A percentile compares a stretch with the other conserved stretches of the same genome.
Conservation (phyloP, 2,797 vertebrate species). For the Denticeps clupeoides region DNA sequence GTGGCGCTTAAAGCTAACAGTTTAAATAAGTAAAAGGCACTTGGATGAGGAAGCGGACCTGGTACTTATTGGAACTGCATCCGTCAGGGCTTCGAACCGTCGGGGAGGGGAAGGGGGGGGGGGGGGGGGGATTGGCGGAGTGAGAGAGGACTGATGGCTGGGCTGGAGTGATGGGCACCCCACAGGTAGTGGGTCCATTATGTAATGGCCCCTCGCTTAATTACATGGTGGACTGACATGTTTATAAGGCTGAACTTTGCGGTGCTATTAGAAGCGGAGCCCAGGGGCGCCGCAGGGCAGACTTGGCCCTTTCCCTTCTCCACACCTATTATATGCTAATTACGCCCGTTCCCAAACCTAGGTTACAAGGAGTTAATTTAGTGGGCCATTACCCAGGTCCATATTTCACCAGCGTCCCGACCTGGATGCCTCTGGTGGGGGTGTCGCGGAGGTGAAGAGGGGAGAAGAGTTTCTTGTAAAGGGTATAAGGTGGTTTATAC, state of each 20-base stretch:
- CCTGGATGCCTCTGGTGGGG: slow-evolving; percentile 37
- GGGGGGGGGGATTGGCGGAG: background rate
- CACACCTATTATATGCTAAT: slow-evolving; percentile 90
- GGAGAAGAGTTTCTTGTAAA: slow-evolving; percentile 38
- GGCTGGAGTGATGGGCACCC: slow-evolving; percentile 68
- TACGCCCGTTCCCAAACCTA: slow-evolving; percentile 79
- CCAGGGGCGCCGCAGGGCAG: slow-evolving; percentile 71
- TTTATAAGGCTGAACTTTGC: slow-evolving; percentile 99
- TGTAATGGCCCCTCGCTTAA: slow-evolving; percentile 83
- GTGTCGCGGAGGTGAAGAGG: slow-evolving; percentile 9
- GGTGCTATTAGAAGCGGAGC: slow-evolving; percentile 79
- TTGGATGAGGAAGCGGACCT: slow-evolving; percentile 53
- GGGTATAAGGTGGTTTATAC: slow-evolving; percentile 52
- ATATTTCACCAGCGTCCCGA: slow-evolving; percentile 55
- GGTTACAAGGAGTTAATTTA: slow-evolving; percentile 96
- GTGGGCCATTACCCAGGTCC: slow-evolving; percentile 64
- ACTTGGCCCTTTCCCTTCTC: slow-evolving; percentile 72
- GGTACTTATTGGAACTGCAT: slow-evolving; percentile 77
- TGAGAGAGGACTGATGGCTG: slow-evolving; percentile 31
- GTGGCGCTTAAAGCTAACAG: slow-evolving; percentile 65
- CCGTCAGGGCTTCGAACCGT: slow-evolving; percentile 54
- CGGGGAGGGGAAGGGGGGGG: background rate
- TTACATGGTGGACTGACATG: slow-evolving; percentile 82
- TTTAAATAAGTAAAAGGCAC: slow-evolving; percentile 72
- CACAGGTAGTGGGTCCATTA: slow-evolving; percentile 74